Evolutionary conservation across 1,140 invertebrate species (phyloP), one percentile per base, ranked within the genome.

Genomic region (Campoletis sonorensis): DNA sequence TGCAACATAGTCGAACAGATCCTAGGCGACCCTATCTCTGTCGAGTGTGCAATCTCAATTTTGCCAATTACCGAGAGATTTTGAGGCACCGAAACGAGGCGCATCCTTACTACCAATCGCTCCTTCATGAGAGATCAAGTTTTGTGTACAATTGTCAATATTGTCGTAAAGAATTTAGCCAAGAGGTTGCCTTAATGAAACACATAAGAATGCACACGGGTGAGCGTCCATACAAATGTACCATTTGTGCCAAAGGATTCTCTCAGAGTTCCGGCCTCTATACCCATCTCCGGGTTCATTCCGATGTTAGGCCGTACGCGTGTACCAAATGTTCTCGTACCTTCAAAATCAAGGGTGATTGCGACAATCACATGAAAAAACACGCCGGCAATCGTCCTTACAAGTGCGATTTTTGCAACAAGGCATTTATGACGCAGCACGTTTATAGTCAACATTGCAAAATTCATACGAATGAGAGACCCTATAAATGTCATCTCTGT

Each of bases 201-300:
- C 90, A 91, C 81, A 86, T 88, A 2, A 82, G 88, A 58, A 88
- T 86, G 11, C 90, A 91, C 80, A 91, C 88, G 0, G 90, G 90
- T 23, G 89, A 90, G 78, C 89, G 72, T 18, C 79, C 79, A 0
- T 80, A 70, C 72, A 80, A 77, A 49, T 91, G 89, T 84, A 86
- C 86, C 45, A 85, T 89, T 13, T 84, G 86, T 45, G 85, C 82
- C 15, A 78, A 86, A 54, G 84, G 84, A 18, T 85, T 86, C 67
- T 86, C 83, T 73, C 85, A 87, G 21, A 89, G 87, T 13, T 83
- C 79, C 10, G 81, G 81, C 13, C 54, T 82, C 70, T 84, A 87
- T 82, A 79, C 75, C 16, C 82, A 83, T 71, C 16, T 83, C 18
- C 77, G 71, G 58, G 68, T 81, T 40, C 82, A 83, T 64, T 83